Percentiles rank a stretch among this genome's conserved stretches.
phyloP scores from a whole-genome alignment of 1,140 invertebrate genomes.

The Achatina immaculata region DNA sequence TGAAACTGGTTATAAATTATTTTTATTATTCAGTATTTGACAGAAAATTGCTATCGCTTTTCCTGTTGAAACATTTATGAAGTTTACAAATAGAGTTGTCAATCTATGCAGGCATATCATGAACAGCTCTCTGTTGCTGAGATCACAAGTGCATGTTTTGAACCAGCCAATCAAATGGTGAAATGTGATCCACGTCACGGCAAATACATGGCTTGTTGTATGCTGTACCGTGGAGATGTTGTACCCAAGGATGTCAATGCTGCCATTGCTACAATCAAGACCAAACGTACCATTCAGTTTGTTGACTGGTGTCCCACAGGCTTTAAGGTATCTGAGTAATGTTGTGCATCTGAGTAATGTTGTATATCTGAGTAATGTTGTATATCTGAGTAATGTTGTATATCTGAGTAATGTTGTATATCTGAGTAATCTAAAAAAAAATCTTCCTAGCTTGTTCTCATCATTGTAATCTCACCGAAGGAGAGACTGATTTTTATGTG shows the following conservation, averaged over 20 bases:
- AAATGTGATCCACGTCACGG: constrained; percentile 87
- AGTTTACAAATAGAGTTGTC: too few species aligned
- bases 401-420: too few species aligned
- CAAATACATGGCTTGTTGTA: constrained; percentile 79
- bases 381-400: too few species aligned
- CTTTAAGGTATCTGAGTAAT: neutral
- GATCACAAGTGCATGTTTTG: constrained; percentile 80
- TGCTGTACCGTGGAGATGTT: constrained; percentile 64
- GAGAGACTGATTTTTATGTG: too few species aligned
- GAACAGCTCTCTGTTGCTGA: constrained; percentile 74
- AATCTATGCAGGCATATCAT: constrained; percentile 46
- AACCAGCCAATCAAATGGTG: constrained; percentile 72
- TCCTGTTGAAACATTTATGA: too few species aligned
- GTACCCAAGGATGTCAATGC: constrained; percentile 15
- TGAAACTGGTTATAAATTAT: too few species aligned
- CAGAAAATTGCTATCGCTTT: too few species aligned
- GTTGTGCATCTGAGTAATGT: neutral
- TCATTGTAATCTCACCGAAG: too few species aligned
- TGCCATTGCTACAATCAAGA: constrained; percentile 34
- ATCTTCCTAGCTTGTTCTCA: neutral
- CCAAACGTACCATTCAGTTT: constrained; percentile 28
- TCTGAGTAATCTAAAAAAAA: neutral
- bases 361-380: too few species aligned
- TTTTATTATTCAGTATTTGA: too few species aligned
- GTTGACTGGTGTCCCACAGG: neutral